A percentile compares a stretch with the other conserved stretches of the same genome.
phyloP scores from a whole-genome alignment of 1,140 invertebrate genomes.

The Ridgeia piscesae region DNA sequence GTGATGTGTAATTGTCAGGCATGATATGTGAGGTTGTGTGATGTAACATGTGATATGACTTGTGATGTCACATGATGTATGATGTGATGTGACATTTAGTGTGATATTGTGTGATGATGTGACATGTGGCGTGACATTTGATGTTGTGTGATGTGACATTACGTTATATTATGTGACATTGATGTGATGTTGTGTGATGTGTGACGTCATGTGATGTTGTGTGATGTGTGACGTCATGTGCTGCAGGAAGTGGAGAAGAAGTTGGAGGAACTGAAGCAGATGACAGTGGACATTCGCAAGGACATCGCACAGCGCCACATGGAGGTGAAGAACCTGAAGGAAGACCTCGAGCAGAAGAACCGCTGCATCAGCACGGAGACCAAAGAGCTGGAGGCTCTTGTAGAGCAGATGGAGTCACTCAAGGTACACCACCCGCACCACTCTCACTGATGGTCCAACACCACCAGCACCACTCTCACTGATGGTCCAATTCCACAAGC shows the following conservation, averaged over 20 bases:
- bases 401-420: slow-evolving; percentile 47
- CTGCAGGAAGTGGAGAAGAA: slow-evolving; percentile 56
- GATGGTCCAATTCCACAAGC: background rate
- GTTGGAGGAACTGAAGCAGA: slow-evolving; percentile 52
- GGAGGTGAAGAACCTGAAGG: slow-evolving; percentile 53
- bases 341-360: slow-evolving; percentile 48
- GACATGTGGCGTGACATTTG: background rate
- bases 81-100: background rate
- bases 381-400: slow-evolving; percentile 48
- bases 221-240: slow-evolving; percentile 19
- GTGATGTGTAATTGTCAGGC: too few relatives aligned
- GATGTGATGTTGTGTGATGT: too few relatives aligned
- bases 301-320: slow-evolving; percentile 53
- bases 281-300: slow-evolving; percentile 52
- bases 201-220: background rate
- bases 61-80: background rate
- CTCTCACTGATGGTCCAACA: background rate
- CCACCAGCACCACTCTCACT: background rate
- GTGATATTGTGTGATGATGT: background rate
- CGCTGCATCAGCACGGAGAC: slow-evolving; percentile 39
- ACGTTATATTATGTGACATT: background rate
- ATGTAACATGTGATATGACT: background rate
- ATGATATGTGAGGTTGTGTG: background rate
- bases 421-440: slow-evolving; percentile 38
- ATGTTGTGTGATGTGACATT: background rate